Base-by-base conservation (phyloP, 2,113 vertebrate genomes). In the Addax nasomaculatus region DNA sequence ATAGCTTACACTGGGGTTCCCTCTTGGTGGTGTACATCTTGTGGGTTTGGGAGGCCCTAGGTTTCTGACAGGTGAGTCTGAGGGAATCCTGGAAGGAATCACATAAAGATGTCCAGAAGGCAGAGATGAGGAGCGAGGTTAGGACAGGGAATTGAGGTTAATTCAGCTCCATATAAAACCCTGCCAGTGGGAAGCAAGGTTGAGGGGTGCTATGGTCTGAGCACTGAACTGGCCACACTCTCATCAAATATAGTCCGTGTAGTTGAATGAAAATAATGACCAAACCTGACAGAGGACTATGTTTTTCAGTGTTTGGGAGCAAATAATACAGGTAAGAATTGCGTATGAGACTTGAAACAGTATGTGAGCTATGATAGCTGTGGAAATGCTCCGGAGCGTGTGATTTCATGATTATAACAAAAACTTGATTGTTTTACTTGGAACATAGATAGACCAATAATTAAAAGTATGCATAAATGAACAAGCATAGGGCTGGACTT, bases 241-340 rank as follows among this genome's bases (percentile, higher is more conserved):
- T 39, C 0, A 45, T 30, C 14, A 67, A 39, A 62, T 45, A 14
- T 19, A 30, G 29, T 47, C 25, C 58, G 29, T 51, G 25, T 21
- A 58, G 25, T 10, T 47, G 19, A 60, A 6, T 78, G 53, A 39
- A 19, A 89, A 2, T 2, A 67, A 19, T 60, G 30, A 47, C 43
- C 43, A 47, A 15, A 53, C 30, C n/a, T 30, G 25, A 36, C 10
- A 45, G 12, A 25, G 39, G 27, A 29, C 47, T 19, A n/a, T 2
- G 29, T 6, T 60, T 78, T 83, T 85, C 57, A 73, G 27, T 30
- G 45, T 94, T 95, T 73, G 16, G 55, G 25, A 89, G 30, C 53
- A 87, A 85, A 89, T 21, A 11, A 15, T 8, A 30, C 47, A 83
- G 39, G 33, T 19, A 81, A 67, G 15, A 93, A 76, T 79, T 73